Percentiles rank a stretch among this genome's conserved stretches.
Evolutionary conservation across 2,797 vertebrate genomes (phyloP).

Genomic region (Lagorchestes hirsutus): DNA sequence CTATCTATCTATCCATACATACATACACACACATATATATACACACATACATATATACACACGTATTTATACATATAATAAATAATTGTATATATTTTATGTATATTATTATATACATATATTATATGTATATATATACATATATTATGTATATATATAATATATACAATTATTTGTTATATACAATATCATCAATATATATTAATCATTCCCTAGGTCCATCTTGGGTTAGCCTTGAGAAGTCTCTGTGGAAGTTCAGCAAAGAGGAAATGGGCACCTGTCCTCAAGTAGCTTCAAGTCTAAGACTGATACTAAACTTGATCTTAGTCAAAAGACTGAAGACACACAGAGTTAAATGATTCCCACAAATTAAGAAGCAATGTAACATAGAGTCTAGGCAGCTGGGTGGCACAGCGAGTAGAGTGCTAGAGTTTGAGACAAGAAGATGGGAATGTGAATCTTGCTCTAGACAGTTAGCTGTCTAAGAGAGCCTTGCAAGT

Average conservation of each 20-base stretch:
- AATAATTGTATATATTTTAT: too few species aligned
- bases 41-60: too few species aligned
- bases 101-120: too few species aligned
- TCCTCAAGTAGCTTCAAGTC: neutral
- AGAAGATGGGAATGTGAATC: neutral
- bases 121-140: too few species aligned
- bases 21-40: too few species aligned
- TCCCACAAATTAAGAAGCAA: neutral
- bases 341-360: too few species aligned
- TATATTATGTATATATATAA: too few species aligned
- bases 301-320: neutral
- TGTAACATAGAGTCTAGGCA: neutral
- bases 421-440: neutral
- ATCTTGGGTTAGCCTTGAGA: neutral
- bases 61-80: too few species aligned
- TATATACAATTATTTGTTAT: too few species aligned
- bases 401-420: neutral
- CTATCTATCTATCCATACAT: too few species aligned
- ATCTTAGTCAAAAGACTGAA: too few species aligned
- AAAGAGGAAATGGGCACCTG: neutral
- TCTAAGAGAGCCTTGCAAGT: neutral
- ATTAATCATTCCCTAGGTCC: neutral
- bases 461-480: neutral
- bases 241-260: neutral
- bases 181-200: neutral